These are phyloP conservation scores for Tricholaema leucomelas DNA, from an alignment of 2,113 vertebrate species.

Conservation along the genomic window DNA sequence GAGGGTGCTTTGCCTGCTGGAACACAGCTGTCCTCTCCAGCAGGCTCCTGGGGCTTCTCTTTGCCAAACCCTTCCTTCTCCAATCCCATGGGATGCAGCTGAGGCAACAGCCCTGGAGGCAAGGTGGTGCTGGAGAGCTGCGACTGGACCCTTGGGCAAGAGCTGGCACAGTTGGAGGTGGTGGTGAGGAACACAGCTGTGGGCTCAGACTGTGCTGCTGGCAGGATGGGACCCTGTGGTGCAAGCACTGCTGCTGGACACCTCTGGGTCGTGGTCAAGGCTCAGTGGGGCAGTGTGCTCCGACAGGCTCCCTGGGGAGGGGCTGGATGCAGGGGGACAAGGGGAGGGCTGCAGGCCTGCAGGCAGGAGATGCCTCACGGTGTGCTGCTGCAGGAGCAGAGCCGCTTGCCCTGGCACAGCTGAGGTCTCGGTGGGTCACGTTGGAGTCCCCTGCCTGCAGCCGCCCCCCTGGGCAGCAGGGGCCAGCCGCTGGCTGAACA, in stretches of 20 bases:
- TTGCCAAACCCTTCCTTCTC: not conserved
- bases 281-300: not conserved
- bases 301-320: not conserved
- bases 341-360: not conserved
- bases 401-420: not conserved
- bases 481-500: not conserved
- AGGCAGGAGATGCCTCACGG: not conserved
- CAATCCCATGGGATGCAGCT: not conserved
- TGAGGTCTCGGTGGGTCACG: not conserved
- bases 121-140: not conserved
- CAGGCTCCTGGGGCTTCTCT: not conserved
- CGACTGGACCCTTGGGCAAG: not conserved
- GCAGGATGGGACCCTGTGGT: not conserved
- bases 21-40: not conserved
- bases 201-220: not conserved
- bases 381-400: not conserved
- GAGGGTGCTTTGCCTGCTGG: not conserved
- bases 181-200: not conserved
- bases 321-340: not conserved
- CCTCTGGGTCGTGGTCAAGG: not conserved
- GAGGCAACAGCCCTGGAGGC: not conserved
- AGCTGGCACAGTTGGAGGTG: not conserved
- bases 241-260: not conserved
- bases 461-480: not conserved
- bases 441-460: rapidly evolving